Conservation (phyloP, 2,113 vertebrate genomes). For the Antechinus stuartii region DNA sequence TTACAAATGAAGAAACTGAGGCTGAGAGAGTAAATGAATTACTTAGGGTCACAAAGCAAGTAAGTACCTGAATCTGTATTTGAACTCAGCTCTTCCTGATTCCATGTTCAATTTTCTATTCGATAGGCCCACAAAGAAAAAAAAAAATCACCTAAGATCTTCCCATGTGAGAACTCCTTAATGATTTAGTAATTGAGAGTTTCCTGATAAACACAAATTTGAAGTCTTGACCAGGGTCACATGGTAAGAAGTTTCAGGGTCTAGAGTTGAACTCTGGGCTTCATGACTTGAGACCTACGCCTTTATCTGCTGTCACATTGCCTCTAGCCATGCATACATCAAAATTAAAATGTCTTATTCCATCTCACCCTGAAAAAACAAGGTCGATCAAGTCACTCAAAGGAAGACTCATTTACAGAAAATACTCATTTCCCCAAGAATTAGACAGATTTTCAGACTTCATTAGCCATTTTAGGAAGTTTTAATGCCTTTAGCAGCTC, state of each 20-base stretch:
- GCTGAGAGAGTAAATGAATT: not conserved
- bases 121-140: not conserved
- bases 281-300: not conserved
- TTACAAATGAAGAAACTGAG: not conserved
- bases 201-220: not conserved
- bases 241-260: not conserved
- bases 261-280: not conserved
- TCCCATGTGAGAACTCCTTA: not conserved
- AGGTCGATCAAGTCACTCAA: not conserved
- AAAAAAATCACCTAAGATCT: not conserved
- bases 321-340: not conserved
- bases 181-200: not conserved
- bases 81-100: not conserved
- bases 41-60: not conserved
- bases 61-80: not conserved
- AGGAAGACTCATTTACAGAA: not conserved
- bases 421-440: slow-evolving; percentile 28
- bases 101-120: not conserved
- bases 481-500: slow-evolving; percentile 39
- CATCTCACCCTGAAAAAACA: slow-evolving; percentile 36
- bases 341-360: slow-evolving; percentile 10
- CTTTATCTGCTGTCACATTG: not conserved
- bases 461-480: not conserved
- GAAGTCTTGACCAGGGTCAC: not conserved
- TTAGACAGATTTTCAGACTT: slow-evolving; percentile 31